Percentiles rank a stretch among this genome's conserved stretches.
These are phyloP conservation scores for Oncopodura yosiiana DNA, from an alignment of 1,140 invertebrate genomes.

Conservation along the genomic window DNA sequence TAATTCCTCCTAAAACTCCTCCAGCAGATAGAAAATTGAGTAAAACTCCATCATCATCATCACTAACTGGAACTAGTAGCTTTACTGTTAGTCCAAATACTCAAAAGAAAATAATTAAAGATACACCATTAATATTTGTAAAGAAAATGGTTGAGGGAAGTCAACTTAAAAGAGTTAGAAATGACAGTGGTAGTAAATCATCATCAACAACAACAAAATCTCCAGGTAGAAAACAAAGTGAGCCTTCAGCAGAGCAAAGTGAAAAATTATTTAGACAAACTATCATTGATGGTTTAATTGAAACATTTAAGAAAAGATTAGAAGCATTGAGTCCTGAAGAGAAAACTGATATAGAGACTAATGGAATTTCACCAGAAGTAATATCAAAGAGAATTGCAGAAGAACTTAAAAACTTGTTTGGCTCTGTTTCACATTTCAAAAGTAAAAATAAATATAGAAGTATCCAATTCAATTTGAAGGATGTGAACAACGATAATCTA, in stretches of 20 bases:
- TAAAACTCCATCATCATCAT: too few relatives aligned
- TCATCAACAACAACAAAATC: too few relatives aligned
- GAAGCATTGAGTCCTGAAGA: conserved; percentile 37
- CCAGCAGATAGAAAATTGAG: too few relatives aligned
- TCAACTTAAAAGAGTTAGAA: too few relatives aligned
- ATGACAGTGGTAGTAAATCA: conserved; percentile 11
- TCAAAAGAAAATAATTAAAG: too few relatives aligned
- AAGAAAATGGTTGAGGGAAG: too few relatives aligned
- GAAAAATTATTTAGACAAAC: conserved; percentile 28
- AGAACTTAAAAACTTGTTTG: conserved; percentile 58
- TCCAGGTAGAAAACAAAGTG: too few relatives aligned
- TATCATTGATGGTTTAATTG: conserved; percentile 48
- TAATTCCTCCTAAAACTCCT: too few relatives aligned
- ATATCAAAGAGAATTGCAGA: conserved; percentile 61
- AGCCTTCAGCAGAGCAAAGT: too few relatives aligned
- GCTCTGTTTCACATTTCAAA: conserved; percentile 44
- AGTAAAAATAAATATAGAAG: conserved; percentile 76
- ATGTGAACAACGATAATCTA: conserved; percentile 81
- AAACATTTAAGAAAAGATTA: conserved; percentile 22
- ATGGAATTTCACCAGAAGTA: conserved; percentile 16
- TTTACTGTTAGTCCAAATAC: too few relatives aligned
- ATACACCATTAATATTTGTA: conserved; percentile 17
- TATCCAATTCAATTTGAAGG: conserved; percentile 40
- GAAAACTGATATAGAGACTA: conserved; percentile 9
- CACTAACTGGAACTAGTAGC: too few relatives aligned